phyloP scores from a whole-genome alignment of 2,888 invertebrate genomes.

The Danaus chrysippus region DNA sequence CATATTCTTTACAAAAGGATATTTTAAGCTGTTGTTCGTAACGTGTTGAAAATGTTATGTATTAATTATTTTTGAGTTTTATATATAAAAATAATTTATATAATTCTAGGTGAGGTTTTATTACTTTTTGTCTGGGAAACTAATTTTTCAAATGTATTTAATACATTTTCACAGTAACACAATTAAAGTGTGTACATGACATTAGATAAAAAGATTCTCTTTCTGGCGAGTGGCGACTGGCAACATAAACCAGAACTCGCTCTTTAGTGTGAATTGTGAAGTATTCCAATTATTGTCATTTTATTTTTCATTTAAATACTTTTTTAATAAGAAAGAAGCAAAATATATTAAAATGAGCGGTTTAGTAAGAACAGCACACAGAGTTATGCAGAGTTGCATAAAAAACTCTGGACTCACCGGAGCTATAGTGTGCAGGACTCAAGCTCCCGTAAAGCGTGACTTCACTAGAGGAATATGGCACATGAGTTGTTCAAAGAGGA shows the following conservation, averaged over 20 bases:
- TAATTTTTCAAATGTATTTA: no score
- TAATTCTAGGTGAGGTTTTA: no score
- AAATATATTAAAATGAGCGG: slow-evolving; percentile 81
- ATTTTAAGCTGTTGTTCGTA: no score
- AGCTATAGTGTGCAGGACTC: slow-evolving; percentile 59
- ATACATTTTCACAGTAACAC: no score
- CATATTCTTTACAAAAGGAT: no score
- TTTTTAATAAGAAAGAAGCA: neutral
- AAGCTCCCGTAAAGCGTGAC: slow-evolving; percentile 79
- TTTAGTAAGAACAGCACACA: slow-evolving; percentile 81
- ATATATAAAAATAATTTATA: no score
- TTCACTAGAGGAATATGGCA: slow-evolving; percentile 86
- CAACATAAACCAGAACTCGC: neutral
- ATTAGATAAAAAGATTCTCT: neutral
- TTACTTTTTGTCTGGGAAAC: no score
- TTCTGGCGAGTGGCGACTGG: neutral
- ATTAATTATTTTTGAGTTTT: no score
- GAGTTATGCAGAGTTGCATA: slow-evolving; percentile 64
- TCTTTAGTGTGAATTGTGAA: neutral
- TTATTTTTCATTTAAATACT: neutral
- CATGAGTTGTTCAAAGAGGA: slow-evolving; percentile 78
- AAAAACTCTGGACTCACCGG: slow-evolving; percentile 58
- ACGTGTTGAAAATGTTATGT: no score
- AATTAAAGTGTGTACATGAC: neutral
- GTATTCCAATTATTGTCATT: slow-evolving; percentile 4